These are phyloP conservation scores for Mesorhabditis sp. DNA, from an alignment of 2,888 invertebrate genomes.

Conservation along the genomic window DNA sequence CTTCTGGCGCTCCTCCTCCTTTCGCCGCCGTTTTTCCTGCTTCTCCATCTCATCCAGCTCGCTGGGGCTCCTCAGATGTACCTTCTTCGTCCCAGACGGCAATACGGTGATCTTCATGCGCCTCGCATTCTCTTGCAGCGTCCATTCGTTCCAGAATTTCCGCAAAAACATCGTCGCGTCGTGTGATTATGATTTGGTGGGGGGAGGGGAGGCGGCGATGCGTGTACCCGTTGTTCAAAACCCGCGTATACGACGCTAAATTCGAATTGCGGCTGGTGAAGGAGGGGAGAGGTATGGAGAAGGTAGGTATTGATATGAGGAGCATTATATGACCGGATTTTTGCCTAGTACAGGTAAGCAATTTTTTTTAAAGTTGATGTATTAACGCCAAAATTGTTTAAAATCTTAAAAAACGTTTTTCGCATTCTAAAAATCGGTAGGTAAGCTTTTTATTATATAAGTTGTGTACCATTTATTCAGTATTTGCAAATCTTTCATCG, in stretches of 20 bases:
- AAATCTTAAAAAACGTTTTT: no score
- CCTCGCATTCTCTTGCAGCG: conserved; percentile 45
- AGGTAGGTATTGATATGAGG: background rate
- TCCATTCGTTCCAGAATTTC: conserved; percentile 55
- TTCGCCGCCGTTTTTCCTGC: background rate
- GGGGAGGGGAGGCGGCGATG: background rate
- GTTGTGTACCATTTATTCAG: no score
- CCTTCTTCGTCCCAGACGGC: conserved; percentile 43
- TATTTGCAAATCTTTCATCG: no score
- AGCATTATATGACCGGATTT: no score
- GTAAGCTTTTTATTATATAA: no score
- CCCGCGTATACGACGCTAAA: background rate
- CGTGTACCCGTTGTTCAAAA: conserved; percentile 4
- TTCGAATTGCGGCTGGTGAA: background rate
- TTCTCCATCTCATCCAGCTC: conserved; percentile 26
- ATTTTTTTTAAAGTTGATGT: no score
- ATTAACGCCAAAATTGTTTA: no score
- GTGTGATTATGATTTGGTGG: background rate
- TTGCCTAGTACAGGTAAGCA: no score
- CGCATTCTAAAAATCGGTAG: no score
- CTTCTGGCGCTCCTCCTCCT: no score
- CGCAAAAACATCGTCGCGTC: conserved; percentile 44
- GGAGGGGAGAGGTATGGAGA: background rate
- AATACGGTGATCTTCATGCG: conserved; percentile 46
- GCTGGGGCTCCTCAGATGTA: conserved; percentile 30